Conservation (phyloP, 2,113 vertebrate species). For the Podocnemis expansa region DNA sequence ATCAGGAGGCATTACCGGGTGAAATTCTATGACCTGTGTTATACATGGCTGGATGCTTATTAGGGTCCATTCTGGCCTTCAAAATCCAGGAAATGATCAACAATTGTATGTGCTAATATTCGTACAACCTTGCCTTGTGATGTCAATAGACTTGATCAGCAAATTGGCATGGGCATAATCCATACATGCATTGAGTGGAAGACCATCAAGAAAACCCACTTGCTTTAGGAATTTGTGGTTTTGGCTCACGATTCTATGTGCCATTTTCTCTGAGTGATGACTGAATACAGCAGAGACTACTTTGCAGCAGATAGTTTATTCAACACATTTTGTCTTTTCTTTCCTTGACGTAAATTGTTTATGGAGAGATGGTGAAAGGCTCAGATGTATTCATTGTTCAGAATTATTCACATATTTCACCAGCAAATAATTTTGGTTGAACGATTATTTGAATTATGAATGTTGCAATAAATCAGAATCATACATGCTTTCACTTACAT, state of each 20-base stretch:
- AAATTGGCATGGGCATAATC: not conserved
- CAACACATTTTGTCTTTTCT: not conserved
- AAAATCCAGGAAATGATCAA: not conserved
- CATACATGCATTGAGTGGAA: not conserved
- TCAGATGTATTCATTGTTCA: not conserved
- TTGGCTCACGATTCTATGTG: not conserved
- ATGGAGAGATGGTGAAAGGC: not conserved
- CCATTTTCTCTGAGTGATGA: not conserved
- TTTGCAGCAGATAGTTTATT: not conserved
- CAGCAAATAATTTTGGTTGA: conserved; percentile 33
- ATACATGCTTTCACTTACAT: too few relatives aligned
- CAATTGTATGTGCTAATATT: not conserved
- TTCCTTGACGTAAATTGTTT: not conserved
- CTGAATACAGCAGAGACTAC: not conserved
- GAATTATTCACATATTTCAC: not conserved
- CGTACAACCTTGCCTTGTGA: not conserved
- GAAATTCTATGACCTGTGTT: not conserved
- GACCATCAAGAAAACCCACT: not conserved
- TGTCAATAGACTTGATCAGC: not conserved
- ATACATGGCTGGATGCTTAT: not conserved
- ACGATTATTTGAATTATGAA: conserved; percentile 42
- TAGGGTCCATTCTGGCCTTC: not conserved
- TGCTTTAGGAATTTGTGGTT: not conserved
- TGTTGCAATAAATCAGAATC: conserved; percentile 10
- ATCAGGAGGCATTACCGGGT: not conserved